Percentiles rank a stretch among this genome's conserved stretches.
phyloP scores from a whole-genome alignment of 2,888 invertebrate genomes.

The Cistogaster globosa region DNA sequence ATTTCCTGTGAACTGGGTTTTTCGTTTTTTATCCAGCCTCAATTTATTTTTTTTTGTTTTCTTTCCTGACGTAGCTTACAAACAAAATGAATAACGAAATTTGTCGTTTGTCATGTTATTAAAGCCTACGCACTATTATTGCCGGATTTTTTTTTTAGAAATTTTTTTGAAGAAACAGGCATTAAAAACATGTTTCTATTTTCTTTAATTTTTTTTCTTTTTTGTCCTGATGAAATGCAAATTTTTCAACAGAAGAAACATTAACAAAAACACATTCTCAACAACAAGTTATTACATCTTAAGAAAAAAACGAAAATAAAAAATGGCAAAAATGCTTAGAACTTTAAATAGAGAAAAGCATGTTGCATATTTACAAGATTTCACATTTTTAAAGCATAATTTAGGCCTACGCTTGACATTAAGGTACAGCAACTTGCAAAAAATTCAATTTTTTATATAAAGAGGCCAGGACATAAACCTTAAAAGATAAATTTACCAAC shows the following conservation, averaged over 20 bases:
- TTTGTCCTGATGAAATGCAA: slow-evolving; percentile 41
- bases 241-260: slow-evolving; percentile 37
- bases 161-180: slow-evolving; percentile 47
- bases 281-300: slow-evolving; percentile 64
- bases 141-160: too few species aligned
- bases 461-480: slow-evolving; percentile 28
- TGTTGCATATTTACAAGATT: slow-evolving; percentile 59
- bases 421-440: slow-evolving; percentile 28
- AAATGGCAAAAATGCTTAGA: slow-evolving; percentile 20
- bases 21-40: background rate
- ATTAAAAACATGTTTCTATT: slow-evolving; percentile 59
- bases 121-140: slow-evolving; percentile 70
- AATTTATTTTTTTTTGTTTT: slow-evolving; percentile 29
- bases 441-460: slow-evolving; percentile 3
- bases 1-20: slow-evolving; percentile 34
- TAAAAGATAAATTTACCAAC: slow-evolving; percentile 29
- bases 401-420: slow-evolving; percentile 63
- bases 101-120: slow-evolving; percentile 72
- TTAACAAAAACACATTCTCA: slow-evolving; percentile 26
- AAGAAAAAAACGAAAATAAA: background rate
- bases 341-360: slow-evolving; percentile 20
- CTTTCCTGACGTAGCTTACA: slow-evolving; percentile 18
- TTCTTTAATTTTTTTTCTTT: background rate
- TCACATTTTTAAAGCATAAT: slow-evolving; percentile 59
- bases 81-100: slow-evolving; percentile 66